Evolutionary conservation across 2,797 vertebrate genomes (phyloP), one percentile per base, ranked within the genome.

Genomic region (Phataginus tetradactyla): DNA sequence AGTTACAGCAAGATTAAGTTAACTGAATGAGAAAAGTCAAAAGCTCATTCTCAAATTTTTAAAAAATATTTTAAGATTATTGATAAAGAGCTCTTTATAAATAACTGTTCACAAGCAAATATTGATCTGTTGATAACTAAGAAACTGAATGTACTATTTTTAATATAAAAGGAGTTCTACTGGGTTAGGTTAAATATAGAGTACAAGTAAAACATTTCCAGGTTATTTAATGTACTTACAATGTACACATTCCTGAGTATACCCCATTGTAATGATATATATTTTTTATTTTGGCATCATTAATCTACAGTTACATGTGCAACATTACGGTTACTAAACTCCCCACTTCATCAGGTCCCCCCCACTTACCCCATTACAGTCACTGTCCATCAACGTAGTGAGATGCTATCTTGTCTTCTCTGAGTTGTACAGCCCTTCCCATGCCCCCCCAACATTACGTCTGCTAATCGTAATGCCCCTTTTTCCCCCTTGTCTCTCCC

Each of bases 211-310:
- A 94, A 87, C 79, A 90, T 97, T 98, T 74, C 68, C 66, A 97
- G 79, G 90, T 55, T 90, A 4, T 4, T 98, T 96, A 95, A 95
- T 92, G 61, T 96, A 69, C 23, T 96, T 97, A 98, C 37, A 97
- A 96, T 90, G 91, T 88, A 96, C 89, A 97, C 78, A 90, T 92
- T 96, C 87, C 91, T 96, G 96, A 96, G 92, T 78, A 93, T 39
- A 93, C 15, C 42, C 63, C 92, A 90, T 25, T 71, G 86, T n/a
- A 83, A 37, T 37, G 37, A 37, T 37, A 37, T 37, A 37, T 37
- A 95, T 39, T 39, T 39, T 39, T 39, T 4, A 39, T 39, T 39
- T 39, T 39, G 39, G 5, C 5, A 39, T 6, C 39, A 39, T 39
- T 39, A 39, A 39, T 39, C 39, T 39, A 39, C 5, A 39, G 5